Evolutionary conservation across 2,797 vertebrate species (phyloP).

Genomic region (Siniperca scherzeri): DNA sequence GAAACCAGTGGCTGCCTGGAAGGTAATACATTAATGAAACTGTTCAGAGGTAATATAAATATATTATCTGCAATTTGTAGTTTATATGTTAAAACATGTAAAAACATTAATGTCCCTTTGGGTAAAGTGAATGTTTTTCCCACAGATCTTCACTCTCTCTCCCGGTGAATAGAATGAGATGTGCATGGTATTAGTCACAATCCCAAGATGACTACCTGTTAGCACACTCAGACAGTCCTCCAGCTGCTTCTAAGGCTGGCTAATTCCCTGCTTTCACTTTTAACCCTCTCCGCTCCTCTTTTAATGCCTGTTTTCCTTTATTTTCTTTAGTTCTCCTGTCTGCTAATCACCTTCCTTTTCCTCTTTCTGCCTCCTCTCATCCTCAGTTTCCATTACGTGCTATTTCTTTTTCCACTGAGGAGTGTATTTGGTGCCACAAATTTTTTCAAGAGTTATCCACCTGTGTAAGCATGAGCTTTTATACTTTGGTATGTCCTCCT

Average conservation of each 20-base stretch:
- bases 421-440: neutral
- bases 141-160: neutral
- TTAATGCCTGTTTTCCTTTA: neutral
- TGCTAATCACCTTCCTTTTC: neutral
- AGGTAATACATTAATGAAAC: neutral
- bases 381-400: neutral
- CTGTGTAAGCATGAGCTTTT: neutral
- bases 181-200: neutral
- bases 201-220: conserved; percentile 6
- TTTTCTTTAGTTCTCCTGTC: neutral
- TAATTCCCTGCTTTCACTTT: conserved; percentile 2
- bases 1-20: neutral
- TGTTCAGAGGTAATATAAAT: neutral
- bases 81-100: neutral
- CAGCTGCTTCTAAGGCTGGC: neutral
- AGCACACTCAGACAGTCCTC: conserved; percentile 5
- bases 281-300: neutral
- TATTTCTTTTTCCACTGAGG: neutral
- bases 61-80: neutral
- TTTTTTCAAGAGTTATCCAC: neutral
- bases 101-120: neutral
- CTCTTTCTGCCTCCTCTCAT: neutral
- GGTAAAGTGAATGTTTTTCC: neutral
- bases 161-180: neutral
- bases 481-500: neutral